Evolutionary conservation across 2,797 vertebrate species (phyloP).

Genomic region (Melanotaenia boesemani): DNA sequence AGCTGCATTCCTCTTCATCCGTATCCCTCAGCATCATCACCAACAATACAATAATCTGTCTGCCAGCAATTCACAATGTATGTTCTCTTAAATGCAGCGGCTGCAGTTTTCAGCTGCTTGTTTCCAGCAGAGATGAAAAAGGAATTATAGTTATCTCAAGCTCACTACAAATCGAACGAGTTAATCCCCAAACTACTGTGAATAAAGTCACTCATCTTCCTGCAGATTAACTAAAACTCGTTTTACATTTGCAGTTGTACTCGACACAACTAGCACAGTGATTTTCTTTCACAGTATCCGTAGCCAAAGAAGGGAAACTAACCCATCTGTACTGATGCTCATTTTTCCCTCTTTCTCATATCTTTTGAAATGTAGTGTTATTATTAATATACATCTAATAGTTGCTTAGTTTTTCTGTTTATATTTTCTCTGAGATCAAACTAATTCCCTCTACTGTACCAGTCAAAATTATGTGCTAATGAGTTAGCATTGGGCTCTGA

Average conservation of each 20-base stretch:
- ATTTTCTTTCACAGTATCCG: not conserved
- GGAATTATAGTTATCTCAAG: not conserved
- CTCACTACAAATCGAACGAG: not conserved
- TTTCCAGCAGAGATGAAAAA: not conserved
- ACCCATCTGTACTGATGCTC: not conserved
- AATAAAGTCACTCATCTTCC: not conserved
- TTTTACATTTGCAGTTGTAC: not conserved
- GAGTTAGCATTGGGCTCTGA: not conserved
- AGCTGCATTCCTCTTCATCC: not conserved
- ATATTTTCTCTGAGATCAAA: not conserved
- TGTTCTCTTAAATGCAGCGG: not conserved
- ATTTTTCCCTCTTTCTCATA: too few species aligned
- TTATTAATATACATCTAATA: not conserved
- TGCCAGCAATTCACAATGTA: not conserved
- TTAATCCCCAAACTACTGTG: not conserved
- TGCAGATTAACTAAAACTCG: not conserved
- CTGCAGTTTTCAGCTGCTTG: not conserved
- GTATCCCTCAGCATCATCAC: not conserved
- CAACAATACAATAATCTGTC: not conserved
- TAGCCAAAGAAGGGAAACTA: not conserved
- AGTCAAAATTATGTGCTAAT: constrained; percentile 6
- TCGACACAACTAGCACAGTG: not conserved
- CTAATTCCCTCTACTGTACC: not conserved
- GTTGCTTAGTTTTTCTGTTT: not conserved
- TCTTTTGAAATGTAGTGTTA: not conserved